Evolutionary conservation across 2,888 invertebrate species (phyloP).

Genomic region (Caenorhabditis uteleia): DNA sequence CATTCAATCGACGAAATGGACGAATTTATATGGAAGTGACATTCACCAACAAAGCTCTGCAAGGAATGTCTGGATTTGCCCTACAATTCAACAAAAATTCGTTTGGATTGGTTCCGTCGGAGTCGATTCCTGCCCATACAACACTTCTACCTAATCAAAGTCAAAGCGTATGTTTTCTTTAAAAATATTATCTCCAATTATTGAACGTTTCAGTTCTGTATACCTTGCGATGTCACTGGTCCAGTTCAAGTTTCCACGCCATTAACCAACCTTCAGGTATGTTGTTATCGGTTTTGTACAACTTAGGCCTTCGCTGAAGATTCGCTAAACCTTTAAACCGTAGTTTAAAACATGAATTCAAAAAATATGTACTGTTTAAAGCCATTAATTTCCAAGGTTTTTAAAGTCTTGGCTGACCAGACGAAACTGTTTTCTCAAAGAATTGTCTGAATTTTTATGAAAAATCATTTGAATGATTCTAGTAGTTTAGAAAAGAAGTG

Average conservation of each 20-base stretch:
- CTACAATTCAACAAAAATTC: slow-evolving; percentile 95
- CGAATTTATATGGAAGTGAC: slow-evolving; percentile 93
- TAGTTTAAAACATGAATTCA: neutral
- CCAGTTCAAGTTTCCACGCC: slow-evolving; percentile 97
- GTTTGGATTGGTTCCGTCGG: slow-evolving; percentile 88
- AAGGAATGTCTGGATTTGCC: slow-evolving; percentile 92
- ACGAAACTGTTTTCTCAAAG: no score
- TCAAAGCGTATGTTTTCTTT: slow-evolving; percentile 74
- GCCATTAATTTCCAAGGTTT: no score
- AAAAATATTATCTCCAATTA: neutral
- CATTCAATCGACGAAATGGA: slow-evolving; percentile 83
- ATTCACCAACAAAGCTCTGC: slow-evolving; percentile 94
- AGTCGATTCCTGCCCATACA: slow-evolving; percentile 81
- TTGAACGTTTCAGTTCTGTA: slow-evolving; percentile 71
- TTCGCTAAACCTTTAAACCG: no score
- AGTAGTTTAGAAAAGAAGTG: no score
- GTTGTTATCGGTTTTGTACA: no score
- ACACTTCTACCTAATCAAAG: slow-evolving; percentile 80
- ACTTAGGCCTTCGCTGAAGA: no score
- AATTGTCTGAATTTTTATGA: no score
- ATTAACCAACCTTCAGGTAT: slow-evolving; percentile 87
- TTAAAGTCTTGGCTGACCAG: no score
- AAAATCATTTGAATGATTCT: no score
- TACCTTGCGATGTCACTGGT: slow-evolving; percentile 83
- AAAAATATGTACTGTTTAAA: slow-evolving; percentile 2